phyloP scores from a whole-genome alignment of 2,888 invertebrate genomes.

The Diarsia brunnea region DNA sequence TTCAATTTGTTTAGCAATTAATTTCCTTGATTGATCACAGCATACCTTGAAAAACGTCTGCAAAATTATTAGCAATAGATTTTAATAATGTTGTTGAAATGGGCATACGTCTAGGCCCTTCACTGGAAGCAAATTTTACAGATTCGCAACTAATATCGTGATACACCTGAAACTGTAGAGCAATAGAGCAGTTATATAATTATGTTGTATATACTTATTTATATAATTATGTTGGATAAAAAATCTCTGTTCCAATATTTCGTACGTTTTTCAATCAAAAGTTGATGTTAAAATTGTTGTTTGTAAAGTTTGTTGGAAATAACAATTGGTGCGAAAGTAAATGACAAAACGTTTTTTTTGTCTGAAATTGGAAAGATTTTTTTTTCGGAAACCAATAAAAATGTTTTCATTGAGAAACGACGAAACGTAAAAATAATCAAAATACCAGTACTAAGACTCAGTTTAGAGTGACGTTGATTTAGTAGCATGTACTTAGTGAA shows the following conservation, averaged over 20 bases:
- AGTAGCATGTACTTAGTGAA: constrained; percentile 82
- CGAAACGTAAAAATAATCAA: constrained; percentile 17
- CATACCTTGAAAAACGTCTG: neutral
- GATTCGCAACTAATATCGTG: constrained; percentile 55
- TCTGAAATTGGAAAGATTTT: neutral
- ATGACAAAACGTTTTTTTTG: too few species aligned
- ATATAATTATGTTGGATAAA: constrained; percentile 44
- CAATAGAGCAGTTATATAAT: constrained; percentile 75
- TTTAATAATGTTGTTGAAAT: neutral
- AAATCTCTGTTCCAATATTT: constrained; percentile 36
- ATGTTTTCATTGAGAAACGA: constrained; percentile 40
- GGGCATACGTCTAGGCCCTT: neutral
- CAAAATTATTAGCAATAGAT: constrained; percentile 1
- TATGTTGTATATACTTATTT: constrained; percentile 60
- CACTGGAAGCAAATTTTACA: constrained; percentile 45
- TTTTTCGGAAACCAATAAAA: neutral
- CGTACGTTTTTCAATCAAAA: constrained; percentile 34
- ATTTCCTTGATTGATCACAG: neutral
- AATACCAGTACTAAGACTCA: constrained; percentile 54
- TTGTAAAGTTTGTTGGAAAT: neutral
- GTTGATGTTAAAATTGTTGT: neutral
- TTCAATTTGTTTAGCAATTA: neutral
- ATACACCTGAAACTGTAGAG: constrained; percentile 73
- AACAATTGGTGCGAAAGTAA: neutral
- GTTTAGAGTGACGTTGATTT: constrained; percentile 72